Conservation (phyloP, 2,888 invertebrate genomes). For the Drosophila flavopinicola region DNA sequence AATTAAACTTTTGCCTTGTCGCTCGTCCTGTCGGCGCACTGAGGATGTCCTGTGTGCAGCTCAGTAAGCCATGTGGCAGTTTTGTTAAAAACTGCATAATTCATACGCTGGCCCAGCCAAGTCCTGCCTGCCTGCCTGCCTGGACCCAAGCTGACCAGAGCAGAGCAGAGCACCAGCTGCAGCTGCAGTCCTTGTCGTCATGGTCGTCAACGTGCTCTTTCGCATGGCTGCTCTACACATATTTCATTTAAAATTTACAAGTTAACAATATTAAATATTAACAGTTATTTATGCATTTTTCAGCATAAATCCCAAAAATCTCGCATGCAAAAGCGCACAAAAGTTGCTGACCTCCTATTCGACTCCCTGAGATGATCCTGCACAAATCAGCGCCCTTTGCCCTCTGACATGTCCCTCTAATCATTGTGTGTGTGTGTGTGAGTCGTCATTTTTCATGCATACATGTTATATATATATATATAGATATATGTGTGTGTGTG, state of each 20-base stretch:
- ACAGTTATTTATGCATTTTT: slow-evolving; percentile 81
- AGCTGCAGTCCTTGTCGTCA: slow-evolving; percentile 33
- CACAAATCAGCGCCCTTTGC: slow-evolving; percentile 30
- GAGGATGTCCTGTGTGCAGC: slow-evolving; percentile 23
- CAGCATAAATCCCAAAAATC: slow-evolving; percentile 76
- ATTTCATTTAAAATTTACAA: slow-evolving; percentile 82
- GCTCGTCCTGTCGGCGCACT: slow-evolving; percentile 6
- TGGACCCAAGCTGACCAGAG: slow-evolving; percentile 26
- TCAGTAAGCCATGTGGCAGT: slow-evolving; percentile 65
- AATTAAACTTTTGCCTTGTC: slow-evolving; percentile 72
- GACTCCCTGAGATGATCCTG: slow-evolving; percentile 46
- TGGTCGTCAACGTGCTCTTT: slow-evolving; percentile 54
- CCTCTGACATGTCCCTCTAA: slow-evolving; percentile 23
- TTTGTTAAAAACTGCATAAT: slow-evolving; percentile 81
- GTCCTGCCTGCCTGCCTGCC: slow-evolving; percentile 34
- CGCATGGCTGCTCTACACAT: slow-evolving; percentile 62
- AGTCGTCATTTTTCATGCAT: slow-evolving; percentile 47
- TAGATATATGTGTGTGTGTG: slow-evolving; percentile 23
- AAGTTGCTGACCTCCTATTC: slow-evolving; percentile 53
- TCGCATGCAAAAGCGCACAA: slow-evolving; percentile 69
- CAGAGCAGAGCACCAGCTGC: slow-evolving; percentile 17
- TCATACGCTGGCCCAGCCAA: slow-evolving; percentile 64
- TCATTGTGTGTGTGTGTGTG: slow-evolving; percentile 40
- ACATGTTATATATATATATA: too few relatives aligned
- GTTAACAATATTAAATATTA: slow-evolving; percentile 82